Base-by-base conservation (phyloP, 1,140 invertebrate species). In the Papilio glaucus region DNA sequence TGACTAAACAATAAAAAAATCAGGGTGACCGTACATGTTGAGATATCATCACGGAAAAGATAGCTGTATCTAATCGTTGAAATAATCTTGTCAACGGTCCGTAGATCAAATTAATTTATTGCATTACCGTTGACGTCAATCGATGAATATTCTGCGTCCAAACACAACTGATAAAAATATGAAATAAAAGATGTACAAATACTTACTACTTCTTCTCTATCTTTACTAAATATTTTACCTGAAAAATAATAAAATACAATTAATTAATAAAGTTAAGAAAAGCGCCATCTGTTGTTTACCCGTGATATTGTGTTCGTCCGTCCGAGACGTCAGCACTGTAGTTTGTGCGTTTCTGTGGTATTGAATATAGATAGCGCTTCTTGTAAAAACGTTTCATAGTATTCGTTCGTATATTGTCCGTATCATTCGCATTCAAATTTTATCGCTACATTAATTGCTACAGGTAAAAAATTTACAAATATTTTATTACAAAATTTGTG, bases 51-150 rank as follows among this genome's bases (percentile, higher is more conserved):
- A 65, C n/a, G 33, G 61, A 15, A 62, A 1, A 12, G 62, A 65
- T 39, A 39, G 13, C 15, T 39, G 7, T 63, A 65, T 65, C 62
- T 65, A 65, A 65, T 65, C 62, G n/a, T n/a, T n/a, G 4, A 24
- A 21, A 65, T 39, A 65, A 65, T 24, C 37, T 65, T 65, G 37
- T 65, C 62, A 41, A 37, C 18, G 10, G 12, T 53, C 9, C 13
- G 39, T 15, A 18, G 62, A 39, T 41, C 37, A 65, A 38, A 38
- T 65, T 65, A 37, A 18, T 39, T 37, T 41, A 65, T 39, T 39
- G 62, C 62, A 65, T 38, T 53, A 15, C 45, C 45, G 18, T 53
- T 65, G 62, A 65, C 62, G 62, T 65, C 62, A 65, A 38, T 18
- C 37, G 62, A 26, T 29, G 15, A 4, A 24, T 57, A 24, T 21